Base-by-base conservation (phyloP, 2,113 vertebrate genomes). In the Pluvianellus socialis region DNA sequence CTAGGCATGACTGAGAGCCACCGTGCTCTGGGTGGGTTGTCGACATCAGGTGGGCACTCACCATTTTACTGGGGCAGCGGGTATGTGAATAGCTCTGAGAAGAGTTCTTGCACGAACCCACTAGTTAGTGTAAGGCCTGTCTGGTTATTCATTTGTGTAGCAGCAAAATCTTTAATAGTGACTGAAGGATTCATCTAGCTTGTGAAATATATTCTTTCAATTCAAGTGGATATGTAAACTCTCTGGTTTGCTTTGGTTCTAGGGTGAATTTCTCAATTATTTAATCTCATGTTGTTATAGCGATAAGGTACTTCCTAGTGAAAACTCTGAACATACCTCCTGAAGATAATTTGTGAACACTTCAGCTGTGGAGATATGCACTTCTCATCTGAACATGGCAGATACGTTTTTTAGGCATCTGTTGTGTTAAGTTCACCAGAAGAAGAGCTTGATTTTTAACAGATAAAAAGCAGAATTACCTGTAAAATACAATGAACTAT, bases 281-380 rank as follows among this genome's bases (percentile, higher is more conserved):
- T 94, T 94, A 81, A 91, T 92, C 88, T 86, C 44, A 14, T 92
- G 75, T 90, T 96, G 20, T 93, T 88, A 44, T 18, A 94, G 56
- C 10, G 83, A 91, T 92, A 91, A 94, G 38, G 52, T 49, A 65
- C 47, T 92, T 96, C 79, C 90, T 79, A 93, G 73, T 50, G 59
- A 87, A 94, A 95, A 81, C 79, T 68, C 68, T 87, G 56, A 86
- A 26, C 5, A 22, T 49, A 45, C 10, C 45, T 81, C 67, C 19
- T 63, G 72, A 80, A 88, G 75, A n/a, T 63, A 72, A 67, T 66
- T 94, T 77, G 75, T 85, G 70, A 75, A 22, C 9, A 24, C 56
- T 92, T 79, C 38, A 68, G 72, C 52, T 13, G 14, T 14, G 21
- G n/a, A 53, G 67, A 74, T 30, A 83, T 7, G 17, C 19, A 28